Evolutionary conservation across 2,113 vertebrate species (phyloP).

Genomic region (Megaptera novaeangliae): DNA sequence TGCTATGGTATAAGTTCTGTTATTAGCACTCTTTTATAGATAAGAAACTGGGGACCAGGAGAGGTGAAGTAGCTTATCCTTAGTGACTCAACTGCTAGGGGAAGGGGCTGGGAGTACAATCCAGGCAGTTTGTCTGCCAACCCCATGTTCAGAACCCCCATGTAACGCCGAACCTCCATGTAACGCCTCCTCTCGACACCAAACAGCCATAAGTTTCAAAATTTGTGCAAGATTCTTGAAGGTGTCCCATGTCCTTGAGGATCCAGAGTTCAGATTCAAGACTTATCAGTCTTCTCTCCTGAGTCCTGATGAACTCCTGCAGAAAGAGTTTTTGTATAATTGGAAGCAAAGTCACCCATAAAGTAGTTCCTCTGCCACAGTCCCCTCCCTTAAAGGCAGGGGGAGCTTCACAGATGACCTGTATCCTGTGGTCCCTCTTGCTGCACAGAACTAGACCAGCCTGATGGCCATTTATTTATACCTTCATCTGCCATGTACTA

Average conservation of each 20-base stretch:
- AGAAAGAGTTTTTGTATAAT: not conserved
- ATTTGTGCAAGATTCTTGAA: not conserved
- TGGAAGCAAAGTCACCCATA: not conserved
- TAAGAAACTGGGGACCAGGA: not conserved
- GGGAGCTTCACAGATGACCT: not conserved
- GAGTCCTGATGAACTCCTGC: not conserved
- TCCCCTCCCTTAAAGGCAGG: not conserved
- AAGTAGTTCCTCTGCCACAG: not conserved
- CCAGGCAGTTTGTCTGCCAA: not conserved
- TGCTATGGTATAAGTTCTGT: not conserved
- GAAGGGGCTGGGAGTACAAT: not conserved
- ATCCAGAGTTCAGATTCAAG: not conserved
- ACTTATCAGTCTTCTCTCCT: not conserved
- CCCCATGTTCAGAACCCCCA: not conserved
- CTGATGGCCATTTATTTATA: no score
- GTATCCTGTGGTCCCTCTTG: not conserved
- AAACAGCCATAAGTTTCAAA: not conserved
- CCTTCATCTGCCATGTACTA: not conserved
- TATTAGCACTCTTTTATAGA: not conserved
- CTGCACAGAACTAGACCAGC: not conserved
- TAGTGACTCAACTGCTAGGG: not conserved
- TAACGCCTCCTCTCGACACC: no score
- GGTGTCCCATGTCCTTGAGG: not conserved
- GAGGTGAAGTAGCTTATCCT: not conserved
- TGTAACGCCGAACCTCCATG: accelerated